Evolutionary conservation across 2,797 vertebrate species (phyloP).

Genomic region (Moxostoma hubbsi): DNA sequence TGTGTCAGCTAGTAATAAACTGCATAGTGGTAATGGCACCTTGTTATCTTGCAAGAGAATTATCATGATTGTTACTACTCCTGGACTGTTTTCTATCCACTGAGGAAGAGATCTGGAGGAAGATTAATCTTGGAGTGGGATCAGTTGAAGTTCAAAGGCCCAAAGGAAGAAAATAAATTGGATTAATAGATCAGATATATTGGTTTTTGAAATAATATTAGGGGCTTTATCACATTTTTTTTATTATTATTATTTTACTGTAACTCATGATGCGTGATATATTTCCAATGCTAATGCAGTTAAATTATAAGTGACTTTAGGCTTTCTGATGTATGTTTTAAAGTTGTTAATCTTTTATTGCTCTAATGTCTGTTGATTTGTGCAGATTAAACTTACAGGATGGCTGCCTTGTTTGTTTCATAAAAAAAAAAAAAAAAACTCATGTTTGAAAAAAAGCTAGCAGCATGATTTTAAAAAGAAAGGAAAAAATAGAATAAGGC

Average conservation of each 20-base stretch:
- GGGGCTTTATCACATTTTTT: conserved; percentile 16
- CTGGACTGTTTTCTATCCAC: conserved; percentile 25
- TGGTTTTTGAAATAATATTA: conserved; percentile 22
- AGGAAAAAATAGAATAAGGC: conserved; percentile 3
- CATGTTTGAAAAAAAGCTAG: conserved; percentile 31
- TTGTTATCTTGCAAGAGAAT: conserved; percentile 30
- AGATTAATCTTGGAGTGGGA: conserved; percentile 4
- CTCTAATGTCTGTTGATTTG: background rate
- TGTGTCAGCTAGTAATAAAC: conserved; percentile 70
- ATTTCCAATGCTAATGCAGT: conserved; percentile 1
- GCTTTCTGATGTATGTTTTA: background rate
- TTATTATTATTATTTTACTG: background rate
- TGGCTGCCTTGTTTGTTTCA: background rate
- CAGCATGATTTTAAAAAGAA: conserved; percentile 23
- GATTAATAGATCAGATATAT: conserved; percentile 7
- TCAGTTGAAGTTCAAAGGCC: conserved; percentile 50
- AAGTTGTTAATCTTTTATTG: conserved; percentile 1
- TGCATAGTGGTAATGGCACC: conserved; percentile 59
- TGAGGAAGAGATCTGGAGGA: conserved; percentile 16
- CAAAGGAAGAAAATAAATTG: conserved; percentile 40
- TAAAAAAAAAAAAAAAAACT: conserved; percentile 22
- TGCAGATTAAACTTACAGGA: background rate
- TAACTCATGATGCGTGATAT: background rate
- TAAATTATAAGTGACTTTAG: background rate
- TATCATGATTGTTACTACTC: conserved; percentile 24